Evolutionary conservation across 2,113 vertebrate species (phyloP).

Genomic region (Lamprotornis superbus): DNA sequence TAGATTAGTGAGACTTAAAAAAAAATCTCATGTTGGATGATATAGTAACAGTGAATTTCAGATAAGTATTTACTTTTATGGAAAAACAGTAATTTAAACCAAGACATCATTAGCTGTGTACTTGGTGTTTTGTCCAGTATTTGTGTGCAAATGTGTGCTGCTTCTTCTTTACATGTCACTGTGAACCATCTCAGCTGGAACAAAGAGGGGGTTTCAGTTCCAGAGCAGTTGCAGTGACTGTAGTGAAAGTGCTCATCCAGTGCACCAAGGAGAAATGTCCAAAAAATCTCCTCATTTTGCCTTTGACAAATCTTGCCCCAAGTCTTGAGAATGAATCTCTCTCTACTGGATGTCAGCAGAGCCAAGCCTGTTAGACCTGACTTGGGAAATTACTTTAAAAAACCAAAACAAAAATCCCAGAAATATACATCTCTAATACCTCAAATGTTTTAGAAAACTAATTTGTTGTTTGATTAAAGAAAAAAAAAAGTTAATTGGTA

Average conservation of each 20-base stretch:
- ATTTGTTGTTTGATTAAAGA: not conserved
- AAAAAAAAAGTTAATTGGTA: not conserved
- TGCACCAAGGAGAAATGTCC: not conserved
- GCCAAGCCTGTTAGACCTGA: not conserved
- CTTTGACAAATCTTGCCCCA: not conserved
- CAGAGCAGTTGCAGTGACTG: not conserved
- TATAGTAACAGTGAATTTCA: not conserved
- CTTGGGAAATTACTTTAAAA: not conserved
- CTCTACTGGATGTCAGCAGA: not conserved
- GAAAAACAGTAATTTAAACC: not conserved
- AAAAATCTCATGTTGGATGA: not conserved
- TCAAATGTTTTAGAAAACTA: not conserved
- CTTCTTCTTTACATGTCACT: not conserved
- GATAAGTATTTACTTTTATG: not conserved
- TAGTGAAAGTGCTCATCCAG: not conserved
- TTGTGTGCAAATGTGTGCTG: not conserved
- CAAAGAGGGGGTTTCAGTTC: not conserved
- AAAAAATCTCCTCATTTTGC: not conserved
- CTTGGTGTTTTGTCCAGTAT: not conserved
- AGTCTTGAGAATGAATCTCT: not conserved
- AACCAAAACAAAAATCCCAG: not conserved
- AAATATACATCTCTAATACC: not conserved
- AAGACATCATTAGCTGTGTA: not conserved
- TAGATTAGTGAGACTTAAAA: not conserved
- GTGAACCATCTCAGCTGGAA: not conserved